Evolutionary conservation across 2,797 vertebrate genomes (phyloP).

Genomic region (Novumbra hubbsi): DNA sequence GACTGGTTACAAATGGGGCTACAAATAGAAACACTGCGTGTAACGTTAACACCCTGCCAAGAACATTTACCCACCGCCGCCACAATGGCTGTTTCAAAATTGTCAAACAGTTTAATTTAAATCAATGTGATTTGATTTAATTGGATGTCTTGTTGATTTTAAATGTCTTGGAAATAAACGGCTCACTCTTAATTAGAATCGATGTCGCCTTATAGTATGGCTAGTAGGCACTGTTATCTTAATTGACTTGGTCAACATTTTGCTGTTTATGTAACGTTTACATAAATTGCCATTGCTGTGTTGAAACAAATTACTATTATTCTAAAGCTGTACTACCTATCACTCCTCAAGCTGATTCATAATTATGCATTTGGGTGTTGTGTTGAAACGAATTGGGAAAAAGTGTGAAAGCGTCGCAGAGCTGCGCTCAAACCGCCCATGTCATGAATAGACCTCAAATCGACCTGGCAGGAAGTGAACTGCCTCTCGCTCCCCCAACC

Average conservation of each 20-base stretch:
- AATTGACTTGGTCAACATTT: background rate
- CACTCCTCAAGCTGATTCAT: background rate
- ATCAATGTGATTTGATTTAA: no score
- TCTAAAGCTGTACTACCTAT: background rate
- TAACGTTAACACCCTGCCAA: background rate
- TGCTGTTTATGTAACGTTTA: background rate
- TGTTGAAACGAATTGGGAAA: background rate
- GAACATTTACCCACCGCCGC: background rate
- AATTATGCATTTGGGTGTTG: background rate
- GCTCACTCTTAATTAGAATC: background rate
- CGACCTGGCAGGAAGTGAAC: conserved; percentile 66
- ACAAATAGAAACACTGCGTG: background rate
- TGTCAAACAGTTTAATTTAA: background rate
- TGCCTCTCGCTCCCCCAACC: conserved; percentile 27
- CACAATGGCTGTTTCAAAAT: background rate
- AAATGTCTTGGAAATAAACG: background rate
- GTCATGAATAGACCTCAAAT: conserved; percentile 37
- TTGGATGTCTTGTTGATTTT: background rate
- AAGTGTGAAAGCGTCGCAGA: background rate
- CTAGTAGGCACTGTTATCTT: background rate
- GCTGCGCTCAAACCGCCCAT: background rate
- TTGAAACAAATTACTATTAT: background rate
- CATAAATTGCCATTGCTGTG: background rate
- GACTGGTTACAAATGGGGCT: background rate
- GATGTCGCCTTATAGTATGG: background rate